Base-by-base conservation (phyloP, 37 sponge, comb jelly and placozoan species). In the Ianthella basta region DNA sequence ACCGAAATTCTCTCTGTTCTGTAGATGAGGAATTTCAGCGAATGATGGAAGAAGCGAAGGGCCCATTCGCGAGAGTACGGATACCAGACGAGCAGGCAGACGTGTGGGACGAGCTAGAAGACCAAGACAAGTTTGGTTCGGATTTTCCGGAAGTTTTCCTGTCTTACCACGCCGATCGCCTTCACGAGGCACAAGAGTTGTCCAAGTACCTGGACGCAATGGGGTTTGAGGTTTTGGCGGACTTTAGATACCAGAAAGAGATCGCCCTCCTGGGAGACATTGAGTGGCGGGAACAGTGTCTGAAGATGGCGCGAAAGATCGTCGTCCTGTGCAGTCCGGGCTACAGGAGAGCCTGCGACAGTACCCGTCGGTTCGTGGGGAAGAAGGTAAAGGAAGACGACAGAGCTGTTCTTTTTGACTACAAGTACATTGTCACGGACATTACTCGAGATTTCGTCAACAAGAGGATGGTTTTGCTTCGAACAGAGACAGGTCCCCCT, bases 11-110 rank as follows among this genome's bases (percentile, higher is more conserved):
- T 39, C 54, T 41, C 24, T 75, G 10, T 40, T 75, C 44, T 23
- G 24, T 75, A 75, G 78, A 75, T 21, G 37, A 18, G 40, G 78
- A 53, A 3, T 36, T 5, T 20, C 53, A 50, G 20, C 18, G n/a
- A 21, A 50, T 75, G 25, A 75, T 75, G 78, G 78, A 75, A 2
- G 53, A 75, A 15, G 24, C 44, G 16, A 75, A 75, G 21, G 54
- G 78, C 2, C 78, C 78, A 24, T 75, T 75, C 54, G 6, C 33
- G 0, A 10, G 14, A n/a, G 54, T 21, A 2, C 6, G 16, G 3
- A 75, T 75, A 75, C 78, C 78, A 40, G 78, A 75, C 15, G 78
- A 75, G 39, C 78, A 44, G 44, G 78, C 40, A 12, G 70, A 69
- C 70, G 70, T 69, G 18, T 75, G 78, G 78, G n/a, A 40, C 44